These are phyloP conservation scores for Agraylea sexmaculata DNA, from an alignment of 1,140 invertebrate species.

Conservation along the genomic window DNA sequence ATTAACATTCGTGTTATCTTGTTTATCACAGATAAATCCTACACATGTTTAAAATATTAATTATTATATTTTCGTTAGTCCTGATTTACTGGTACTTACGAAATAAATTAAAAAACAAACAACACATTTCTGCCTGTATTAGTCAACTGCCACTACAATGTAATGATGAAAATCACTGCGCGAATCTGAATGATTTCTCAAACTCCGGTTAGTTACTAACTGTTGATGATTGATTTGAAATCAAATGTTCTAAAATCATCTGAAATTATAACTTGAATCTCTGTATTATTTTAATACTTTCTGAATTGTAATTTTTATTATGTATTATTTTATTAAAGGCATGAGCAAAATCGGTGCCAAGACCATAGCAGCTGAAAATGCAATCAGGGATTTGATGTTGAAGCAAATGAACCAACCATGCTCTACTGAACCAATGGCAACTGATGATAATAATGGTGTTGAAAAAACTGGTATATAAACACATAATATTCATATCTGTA, in stretches of 20 bases:
- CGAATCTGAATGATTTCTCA: constrained; percentile 20
- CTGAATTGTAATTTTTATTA: not conserved
- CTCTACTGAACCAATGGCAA: not conserved
- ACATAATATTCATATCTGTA: too few species aligned
- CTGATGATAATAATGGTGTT: constrained; percentile 2
- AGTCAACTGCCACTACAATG: too few species aligned
- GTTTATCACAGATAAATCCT: too few species aligned
- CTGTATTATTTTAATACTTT: not conserved
- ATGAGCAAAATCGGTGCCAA: constrained; percentile 42
- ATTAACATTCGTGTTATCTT: too few species aligned
- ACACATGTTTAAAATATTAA: too few species aligned
- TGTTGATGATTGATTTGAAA: too few species aligned
- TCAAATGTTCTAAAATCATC: constrained; percentile 17
- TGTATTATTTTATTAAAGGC: constrained; percentile 23
- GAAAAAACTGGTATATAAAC: constrained; percentile 21
- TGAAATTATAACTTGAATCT: too few species aligned
- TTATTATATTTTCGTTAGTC: too few species aligned
- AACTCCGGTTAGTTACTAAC: too few species aligned
- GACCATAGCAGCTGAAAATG: constrained; percentile 59
- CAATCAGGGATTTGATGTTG: constrained; percentile 54
- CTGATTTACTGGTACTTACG: too few species aligned
- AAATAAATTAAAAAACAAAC: too few species aligned
- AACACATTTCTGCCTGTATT: too few species aligned
- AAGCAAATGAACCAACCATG: constrained; percentile 47
- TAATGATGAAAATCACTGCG: constrained; percentile 22